Evolutionary conservation across 2,113 vertebrate species (phyloP).

Genomic region (Speoplatyrhinus poulsoni): DNA sequence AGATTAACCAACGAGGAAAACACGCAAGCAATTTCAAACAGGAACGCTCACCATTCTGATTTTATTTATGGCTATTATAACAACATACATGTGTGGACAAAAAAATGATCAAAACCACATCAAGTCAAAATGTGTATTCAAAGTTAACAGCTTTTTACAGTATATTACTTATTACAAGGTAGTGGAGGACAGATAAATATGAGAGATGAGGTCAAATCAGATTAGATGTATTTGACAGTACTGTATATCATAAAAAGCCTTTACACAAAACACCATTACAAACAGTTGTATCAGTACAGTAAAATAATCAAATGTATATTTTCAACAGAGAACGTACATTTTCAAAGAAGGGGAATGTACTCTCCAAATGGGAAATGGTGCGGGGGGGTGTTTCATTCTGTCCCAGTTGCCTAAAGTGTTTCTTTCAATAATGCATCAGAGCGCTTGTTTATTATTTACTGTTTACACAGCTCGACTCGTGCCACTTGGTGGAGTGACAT

Average conservation of each 20-base stretch:
- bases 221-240: conserved; percentile 9
- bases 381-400: conserved; percentile 61
- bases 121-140: not conserved
- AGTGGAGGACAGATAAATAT: not conserved
- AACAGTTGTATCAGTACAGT: conserved; percentile 12
- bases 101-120: no score
- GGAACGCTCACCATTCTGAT: conserved; percentile 21
- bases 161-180: not conserved
- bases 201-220: conserved; percentile 28
- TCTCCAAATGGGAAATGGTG: conserved; percentile 45
- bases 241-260: not conserved
- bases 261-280: not conserved
- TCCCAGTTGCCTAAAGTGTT: conserved; percentile 78
- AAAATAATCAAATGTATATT: not conserved
- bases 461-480: conserved; percentile 74
- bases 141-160: not conserved
- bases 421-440: conserved; percentile 80
- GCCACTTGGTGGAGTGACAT: conserved; percentile 71
- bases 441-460: conserved; percentile 81
- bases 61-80: conserved; percentile 15
- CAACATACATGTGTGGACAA: no score
- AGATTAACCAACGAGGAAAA: conserved; percentile 10
- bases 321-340: conserved; percentile 14
- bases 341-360: conserved; percentile 54
- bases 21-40: conserved; percentile 14